A percentile compares a stretch with the other conserved stretches of the same genome.
Evolutionary conservation across 2,113 vertebrate genomes (phyloP).

Genomic region (Zosterops hypoxanthus): DNA sequence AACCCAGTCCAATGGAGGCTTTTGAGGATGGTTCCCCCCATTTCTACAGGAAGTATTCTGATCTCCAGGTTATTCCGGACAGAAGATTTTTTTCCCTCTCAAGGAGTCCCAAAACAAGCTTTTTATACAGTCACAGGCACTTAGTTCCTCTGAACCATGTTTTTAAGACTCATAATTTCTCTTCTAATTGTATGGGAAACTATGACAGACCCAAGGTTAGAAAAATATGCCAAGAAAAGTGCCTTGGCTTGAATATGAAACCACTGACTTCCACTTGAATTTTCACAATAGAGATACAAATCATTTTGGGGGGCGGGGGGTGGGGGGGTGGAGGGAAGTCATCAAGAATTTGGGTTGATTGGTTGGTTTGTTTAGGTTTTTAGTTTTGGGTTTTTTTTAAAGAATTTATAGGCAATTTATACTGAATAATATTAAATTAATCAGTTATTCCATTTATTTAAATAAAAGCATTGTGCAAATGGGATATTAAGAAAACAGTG

Average conservation of each 20-base stretch:
- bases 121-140: neutral
- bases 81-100: neutral
- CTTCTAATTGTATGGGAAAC: neutral
- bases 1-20: accelerated
- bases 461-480: neutral
- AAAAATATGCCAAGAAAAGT: neutral
- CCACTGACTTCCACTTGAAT: neutral
- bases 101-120: accelerated
- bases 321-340: too few species aligned
- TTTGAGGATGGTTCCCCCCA: neutral
- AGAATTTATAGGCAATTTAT: neutral
- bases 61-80: neutral
- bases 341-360: too few species aligned
- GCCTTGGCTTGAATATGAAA: neutral
- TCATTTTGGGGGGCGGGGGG: too few species aligned
- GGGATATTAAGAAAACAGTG: neutral
- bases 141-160: neutral
- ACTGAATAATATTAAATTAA: neutral
- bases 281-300: neutral
- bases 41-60: neutral
- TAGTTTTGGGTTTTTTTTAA: too few species aligned
- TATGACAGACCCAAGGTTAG: neutral
- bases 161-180: neutral
- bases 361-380: too few species aligned
- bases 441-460: neutral